Percentiles rank a stretch among this genome's conserved stretches.
These are phyloP conservation scores for Chrysopilus asiliformis DNA, from an alignment of 2,888 invertebrate genomes.

Conservation along the genomic window DNA sequence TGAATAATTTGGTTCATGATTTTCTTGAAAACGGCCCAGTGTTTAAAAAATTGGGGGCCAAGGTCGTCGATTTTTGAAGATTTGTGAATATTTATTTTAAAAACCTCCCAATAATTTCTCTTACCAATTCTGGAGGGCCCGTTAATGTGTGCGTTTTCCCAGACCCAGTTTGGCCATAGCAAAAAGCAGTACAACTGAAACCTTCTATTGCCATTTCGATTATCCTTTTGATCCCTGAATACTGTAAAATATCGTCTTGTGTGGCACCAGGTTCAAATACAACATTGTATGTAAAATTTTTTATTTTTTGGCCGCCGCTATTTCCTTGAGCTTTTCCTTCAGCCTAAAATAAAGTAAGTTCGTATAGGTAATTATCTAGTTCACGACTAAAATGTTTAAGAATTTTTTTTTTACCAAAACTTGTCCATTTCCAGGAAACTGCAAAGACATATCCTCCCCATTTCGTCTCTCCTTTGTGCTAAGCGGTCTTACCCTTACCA, in stretches of 20 bases:
- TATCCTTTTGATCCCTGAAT: constrained; percentile 78
- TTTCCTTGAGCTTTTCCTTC: constrained; percentile 38
- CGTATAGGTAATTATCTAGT: no score
- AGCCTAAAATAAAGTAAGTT: constrained; percentile 32
- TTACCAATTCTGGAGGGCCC: constrained; percentile 75
- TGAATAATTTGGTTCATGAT: no score
- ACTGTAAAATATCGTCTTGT: constrained; percentile 69
- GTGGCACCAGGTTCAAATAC: constrained; percentile 87
- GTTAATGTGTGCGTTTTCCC: constrained; percentile 94
- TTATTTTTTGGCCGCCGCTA: constrained; percentile 53
- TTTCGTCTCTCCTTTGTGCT: constrained; percentile 58
- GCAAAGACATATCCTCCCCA: constrained; percentile 54
- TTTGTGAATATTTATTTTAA: no score
- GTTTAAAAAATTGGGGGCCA: no score
- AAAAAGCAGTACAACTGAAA: constrained; percentile 86
- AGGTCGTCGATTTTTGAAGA: no score
- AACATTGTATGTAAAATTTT: constrained; percentile 88
- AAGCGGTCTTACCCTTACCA: constrained; percentile 72
- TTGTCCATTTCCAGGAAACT: constrained; percentile 84
- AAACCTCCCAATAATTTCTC: no score
- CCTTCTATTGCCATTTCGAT: constrained; percentile 92
- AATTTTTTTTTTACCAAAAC: constrained; percentile 39
- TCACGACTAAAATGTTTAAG: background rate
- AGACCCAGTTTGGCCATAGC: constrained; percentile 93
- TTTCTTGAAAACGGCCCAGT: no score